Percentiles rank a stretch among this genome's conserved stretches.
phyloP scores from a whole-genome alignment of 2,797 vertebrate genomes.

The Neosilurus mollespiculum region DNA sequence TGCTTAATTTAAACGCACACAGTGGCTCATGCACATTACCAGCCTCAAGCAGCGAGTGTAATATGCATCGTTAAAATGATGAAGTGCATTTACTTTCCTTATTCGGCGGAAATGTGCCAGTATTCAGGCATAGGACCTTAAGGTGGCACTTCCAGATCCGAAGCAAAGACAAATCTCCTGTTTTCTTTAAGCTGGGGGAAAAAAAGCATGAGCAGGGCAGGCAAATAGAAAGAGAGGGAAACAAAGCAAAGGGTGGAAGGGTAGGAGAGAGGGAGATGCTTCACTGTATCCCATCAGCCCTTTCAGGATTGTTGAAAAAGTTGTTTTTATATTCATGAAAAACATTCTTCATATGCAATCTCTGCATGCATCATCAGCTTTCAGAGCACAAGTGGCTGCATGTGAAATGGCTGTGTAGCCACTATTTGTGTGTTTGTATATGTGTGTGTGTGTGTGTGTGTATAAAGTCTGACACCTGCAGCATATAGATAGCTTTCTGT shows the following conservation, averaged over 20 bases:
- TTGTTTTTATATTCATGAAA: constrained; percentile 61
- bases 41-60: constrained; percentile 41
- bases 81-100: constrained; percentile 42
- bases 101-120: constrained; percentile 17
- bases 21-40: constrained; percentile 32
- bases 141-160: constrained; percentile 57
- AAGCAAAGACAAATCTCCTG: constrained; percentile 60
- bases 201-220: constrained; percentile 67
- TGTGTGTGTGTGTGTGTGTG: constrained; percentile 12
- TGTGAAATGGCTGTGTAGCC: constrained; percentile 58
- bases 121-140: constrained; percentile 14
- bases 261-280: constrained; percentile 28
- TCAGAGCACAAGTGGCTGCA: constrained; percentile 47
- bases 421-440: constrained; percentile 45
- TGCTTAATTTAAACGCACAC: constrained; percentile 43
- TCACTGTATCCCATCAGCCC: constrained; percentile 52
- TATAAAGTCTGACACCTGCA: constrained; percentile 35
- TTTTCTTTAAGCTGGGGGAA: constrained; percentile 60
- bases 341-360: constrained; percentile 56
- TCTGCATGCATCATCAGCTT: constrained; percentile 59
- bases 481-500: constrained; percentile 45
- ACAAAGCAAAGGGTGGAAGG: constrained; percentile 66
- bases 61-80: constrained; percentile 45
- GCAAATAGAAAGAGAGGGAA: constrained; percentile 67
- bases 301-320: constrained; percentile 57